Base-by-base conservation (phyloP, 2,888 invertebrate genomes). In the Lacanobia oleracea region DNA sequence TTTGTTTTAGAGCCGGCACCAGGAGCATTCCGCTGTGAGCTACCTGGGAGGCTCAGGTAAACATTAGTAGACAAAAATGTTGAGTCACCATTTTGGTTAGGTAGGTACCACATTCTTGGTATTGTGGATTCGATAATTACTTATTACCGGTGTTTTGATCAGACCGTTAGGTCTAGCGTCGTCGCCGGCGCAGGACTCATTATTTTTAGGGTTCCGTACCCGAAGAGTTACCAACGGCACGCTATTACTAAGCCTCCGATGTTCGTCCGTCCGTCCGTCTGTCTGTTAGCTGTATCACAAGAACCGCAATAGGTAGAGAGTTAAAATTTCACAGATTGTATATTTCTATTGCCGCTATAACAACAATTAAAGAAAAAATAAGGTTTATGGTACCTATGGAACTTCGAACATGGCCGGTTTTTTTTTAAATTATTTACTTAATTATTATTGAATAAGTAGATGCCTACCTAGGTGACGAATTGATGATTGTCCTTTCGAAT, bases 31-130 rank as follows among this genome's bases (percentile, higher is more conserved):
- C 62, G 27, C 69, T 56, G 56, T 40, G 27, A 62, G 66, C 74
- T 84, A 84, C 77, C 82, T 84, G 77, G 53, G 75, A 69, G 68
- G 67, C 61, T 68, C 84, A 84, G 84, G 84, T 86, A 84, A 75
- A 62, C 56, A 67, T 57, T 71, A 59, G 63, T 72, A 78, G 82
- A 69, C 70, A 72, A 71, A 73, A 71, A 74, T 71, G 82, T 82
- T 84, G 82, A 86, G 70, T 84, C 84, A 84, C 66, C 61, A 70
- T 50, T 67, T 71, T 51, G 43, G 72, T 67, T 53, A 27, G 27
- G 27, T 53, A 27, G 27, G 27, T 27, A 61, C 59, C 21, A 76
- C 69, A 77, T 86, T 84, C 75, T 67, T 83, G 70, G 72, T 68
- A 73, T 74, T 71, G 50, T 70, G 60, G 57, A 62, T 64, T 61